Percentiles rank a stretch among this genome's conserved stretches.
These are phyloP conservation scores for Onychostruthus taczanowskii DNA, from an alignment of 2,113 vertebrate species.

Conservation along the genomic window DNA sequence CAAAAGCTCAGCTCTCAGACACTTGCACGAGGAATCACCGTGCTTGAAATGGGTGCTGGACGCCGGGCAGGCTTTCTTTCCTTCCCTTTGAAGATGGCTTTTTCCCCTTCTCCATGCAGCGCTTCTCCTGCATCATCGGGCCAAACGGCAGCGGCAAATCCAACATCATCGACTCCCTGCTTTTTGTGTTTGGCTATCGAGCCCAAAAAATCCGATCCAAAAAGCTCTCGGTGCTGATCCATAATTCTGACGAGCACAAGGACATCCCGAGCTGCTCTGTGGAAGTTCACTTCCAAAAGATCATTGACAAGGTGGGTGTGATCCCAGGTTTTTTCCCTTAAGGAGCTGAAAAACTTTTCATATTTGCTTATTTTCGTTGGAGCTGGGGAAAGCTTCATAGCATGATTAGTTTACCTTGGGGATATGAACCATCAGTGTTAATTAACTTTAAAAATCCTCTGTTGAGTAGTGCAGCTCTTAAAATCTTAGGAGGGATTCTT, in stretches of 20 bases:
- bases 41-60: background rate
- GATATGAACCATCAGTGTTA: background rate
- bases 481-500: background rate
- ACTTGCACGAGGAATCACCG: background rate
- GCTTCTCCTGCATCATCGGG: conserved; percentile 97
- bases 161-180: conserved; percentile 98
- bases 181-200: conserved; percentile 98
- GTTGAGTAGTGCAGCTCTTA: background rate
- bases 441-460: background rate
- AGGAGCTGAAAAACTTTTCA: background rate
- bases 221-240: conserved; percentile 95
- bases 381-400: background rate
- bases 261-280: conserved; percentile 94
- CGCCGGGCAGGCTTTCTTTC: background rate
- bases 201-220: conserved; percentile 99
- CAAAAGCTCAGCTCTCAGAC: background rate
- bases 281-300: conserved; percentile 98
- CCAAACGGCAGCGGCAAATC: conserved; percentile 99
- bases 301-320: conserved; percentile 91
- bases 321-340: background rate
- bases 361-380: conserved; percentile 6
- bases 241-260: conserved; percentile 89
- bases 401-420: background rate
- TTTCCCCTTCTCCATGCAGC: conserved; percentile 70
- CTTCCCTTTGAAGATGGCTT: background rate